Conservation (phyloP, 2,797 vertebrate species). For the Tokudaia tokunoshimensis region DNA sequence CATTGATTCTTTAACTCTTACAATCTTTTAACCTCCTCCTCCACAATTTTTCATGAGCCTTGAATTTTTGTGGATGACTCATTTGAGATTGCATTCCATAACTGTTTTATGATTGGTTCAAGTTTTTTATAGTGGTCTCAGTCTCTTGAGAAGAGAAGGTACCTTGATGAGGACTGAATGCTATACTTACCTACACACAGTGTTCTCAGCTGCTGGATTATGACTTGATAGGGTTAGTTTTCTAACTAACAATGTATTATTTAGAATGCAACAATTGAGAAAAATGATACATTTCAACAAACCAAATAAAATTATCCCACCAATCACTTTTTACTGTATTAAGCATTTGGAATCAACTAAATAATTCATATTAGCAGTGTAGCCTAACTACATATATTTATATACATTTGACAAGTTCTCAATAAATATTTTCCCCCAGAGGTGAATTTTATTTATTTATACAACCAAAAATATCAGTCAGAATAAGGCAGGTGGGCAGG, state of each 20-base stretch:
- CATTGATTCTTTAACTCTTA: neutral
- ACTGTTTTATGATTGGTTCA: neutral
- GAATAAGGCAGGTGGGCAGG: neutral
- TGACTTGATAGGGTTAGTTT: neutral
- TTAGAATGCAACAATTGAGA: neutral
- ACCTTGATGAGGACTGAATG: neutral
- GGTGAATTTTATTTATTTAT: slow-evolving; percentile 74
- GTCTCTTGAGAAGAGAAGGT: neutral
- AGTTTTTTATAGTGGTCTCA: too few relatives aligned
- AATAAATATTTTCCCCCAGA: neutral
- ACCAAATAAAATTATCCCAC: neutral
- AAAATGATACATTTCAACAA: neutral
- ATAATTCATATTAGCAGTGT: neutral
- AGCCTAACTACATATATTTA: too few relatives aligned
- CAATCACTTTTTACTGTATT: neutral
- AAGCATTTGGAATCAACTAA: neutral
- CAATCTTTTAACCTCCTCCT: neutral
- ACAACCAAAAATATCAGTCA: slow-evolving; percentile 21
- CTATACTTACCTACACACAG: neutral
- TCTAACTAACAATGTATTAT: neutral
- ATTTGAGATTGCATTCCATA: neutral
- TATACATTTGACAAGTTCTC: too few relatives aligned
- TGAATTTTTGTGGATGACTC: neutral
- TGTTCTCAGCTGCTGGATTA: neutral
- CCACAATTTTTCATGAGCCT: neutral